Evolutionary conservation across 2,113 vertebrate species (phyloP), one percentile per base, ranked within the genome.

Genomic region (Pristiophorus japonicus): DNA sequence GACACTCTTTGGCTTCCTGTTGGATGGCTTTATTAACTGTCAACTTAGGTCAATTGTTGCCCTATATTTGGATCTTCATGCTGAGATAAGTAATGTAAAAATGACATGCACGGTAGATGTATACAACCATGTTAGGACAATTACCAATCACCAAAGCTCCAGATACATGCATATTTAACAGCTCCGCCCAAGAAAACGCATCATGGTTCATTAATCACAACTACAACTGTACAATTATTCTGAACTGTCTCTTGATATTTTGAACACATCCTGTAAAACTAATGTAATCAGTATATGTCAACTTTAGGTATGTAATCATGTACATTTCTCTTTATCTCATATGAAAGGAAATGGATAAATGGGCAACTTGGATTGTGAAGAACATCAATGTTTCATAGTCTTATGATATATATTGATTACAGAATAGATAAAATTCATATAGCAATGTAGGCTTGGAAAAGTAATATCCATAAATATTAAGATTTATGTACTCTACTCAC

Each of bases 381-480:
- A 63, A n/a, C 88, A 92, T 63, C 30, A 92, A 63, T 91, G 62
- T 63, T 63, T 92, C 88, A 24, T 30, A 92, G n/a, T 63, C n/a
- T 62, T n/a, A 62, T 38, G 55, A 92, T 62, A 62, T 18, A 90
- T 24, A 18, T 63, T 92, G 62, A 92, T 92, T 92, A 63, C 59
- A 92, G 88, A 65, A 92, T 59, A 63, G 88, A 92, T 92, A 92
- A 92, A 92, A 65, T 62, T 65, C 88, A 63, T 18, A 22, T 62
- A 92, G 4, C 38, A 92, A 38, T 63, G 88, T 38, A n/a, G 1
- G 34, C 88, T 38, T 65, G 30, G 62, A 63, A 62, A 90, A 63
- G 88, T 65, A 92, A 92, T 63, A 92, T n/a, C 59, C 88, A 65
- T 92, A 63, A 92, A 92, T 92, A 38, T 92, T 45, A 92, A 92